A percentile compares a stretch with the other conserved stretches of the same genome.
phyloP scores from a whole-genome alignment of 2,888 invertebrate species.

The Spilosoma lubricipeda region DNA sequence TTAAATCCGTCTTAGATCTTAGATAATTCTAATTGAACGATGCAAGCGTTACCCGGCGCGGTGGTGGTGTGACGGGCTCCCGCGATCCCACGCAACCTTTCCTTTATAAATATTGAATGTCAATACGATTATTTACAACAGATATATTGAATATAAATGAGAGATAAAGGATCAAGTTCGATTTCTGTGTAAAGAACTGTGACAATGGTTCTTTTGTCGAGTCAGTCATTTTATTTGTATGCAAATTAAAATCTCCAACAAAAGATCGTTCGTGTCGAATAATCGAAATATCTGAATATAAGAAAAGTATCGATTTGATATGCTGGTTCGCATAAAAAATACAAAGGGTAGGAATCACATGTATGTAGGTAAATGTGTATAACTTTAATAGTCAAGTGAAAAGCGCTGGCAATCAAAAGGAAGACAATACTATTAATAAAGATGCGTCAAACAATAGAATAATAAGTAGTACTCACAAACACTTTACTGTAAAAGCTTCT shows the following conservation, averaged over 20 bases:
- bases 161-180: slow-evolving; percentile 79
- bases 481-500: slow-evolving; percentile 10
- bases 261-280: slow-evolving; percentile 64
- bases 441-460: slow-evolving; percentile 24
- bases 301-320: slow-evolving; percentile 53
- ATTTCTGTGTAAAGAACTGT: slow-evolving; percentile 77
- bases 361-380: slow-evolving; percentile 32
- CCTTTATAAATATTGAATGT: slow-evolving; percentile 83
- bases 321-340: slow-evolving; percentile 48
- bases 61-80: slow-evolving; percentile 61
- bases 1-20: slow-evolving; percentile 26
- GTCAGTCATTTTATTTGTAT: slow-evolving; percentile 84
- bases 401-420: slow-evolving; percentile 11
- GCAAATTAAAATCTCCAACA: slow-evolving; percentile 75
- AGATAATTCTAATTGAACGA: slow-evolving; percentile 43
- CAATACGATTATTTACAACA: slow-evolving; percentile 81
- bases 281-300: slow-evolving; percentile 59
- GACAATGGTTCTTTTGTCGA: slow-evolving; percentile 81
- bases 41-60: slow-evolving; percentile 47
- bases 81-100: slow-evolving; percentile 79
- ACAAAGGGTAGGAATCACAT: slow-evolving; percentile 27
- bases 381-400: slow-evolving; percentile 26
- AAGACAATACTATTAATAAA: slow-evolving; percentile 25
- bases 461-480: slow-evolving; percentile 14
- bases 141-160: slow-evolving; percentile 83